Percentiles rank a stretch among this genome's conserved stretches.
phyloP scores from a whole-genome alignment of 2,888 invertebrate genomes.

The Coelogynopora nodosa region DNA sequence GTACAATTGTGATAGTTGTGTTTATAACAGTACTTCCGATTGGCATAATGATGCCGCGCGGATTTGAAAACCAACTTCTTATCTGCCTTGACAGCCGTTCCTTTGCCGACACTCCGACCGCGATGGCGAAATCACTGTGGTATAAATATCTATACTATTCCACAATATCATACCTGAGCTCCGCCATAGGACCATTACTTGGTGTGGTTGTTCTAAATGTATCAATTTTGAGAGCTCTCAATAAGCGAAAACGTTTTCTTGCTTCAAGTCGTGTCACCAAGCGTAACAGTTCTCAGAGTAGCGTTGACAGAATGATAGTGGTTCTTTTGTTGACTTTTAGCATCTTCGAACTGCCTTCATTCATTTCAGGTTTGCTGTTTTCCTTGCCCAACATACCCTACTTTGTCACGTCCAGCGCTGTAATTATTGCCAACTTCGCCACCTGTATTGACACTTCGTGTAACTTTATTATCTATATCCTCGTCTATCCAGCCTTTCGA shows the following conservation, averaged over 20 bases:
- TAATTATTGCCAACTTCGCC: background rate
- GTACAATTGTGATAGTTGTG: background rate
- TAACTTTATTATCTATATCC: constrained; percentile 25
- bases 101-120: background rate
- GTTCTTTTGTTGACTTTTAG: constrained; percentile 21
- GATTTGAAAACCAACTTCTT: background rate
- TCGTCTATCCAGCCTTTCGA: constrained; percentile 25
- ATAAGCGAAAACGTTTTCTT: constrained; percentile 1
- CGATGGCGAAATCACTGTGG: background rate
- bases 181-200: background rate
- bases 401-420: background rate
- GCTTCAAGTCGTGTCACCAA: background rate
- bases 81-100: background rate
- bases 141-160: background rate
- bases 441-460: constrained; percentile 16
- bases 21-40: background rate
- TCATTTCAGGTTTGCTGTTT: background rate
- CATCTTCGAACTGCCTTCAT: background rate
- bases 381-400: background rate
- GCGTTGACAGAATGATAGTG: constrained; percentile 11
- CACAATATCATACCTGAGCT: background rate
- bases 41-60: constrained; percentile 25
- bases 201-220: background rate
- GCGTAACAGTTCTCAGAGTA: background rate
- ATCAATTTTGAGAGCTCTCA: background rate